A percentile compares a stretch with the other conserved stretches of the same genome.
These are phyloP conservation scores for Ispidina picta DNA, from an alignment of 2,797 vertebrate genomes.

Conservation along the genomic window DNA sequence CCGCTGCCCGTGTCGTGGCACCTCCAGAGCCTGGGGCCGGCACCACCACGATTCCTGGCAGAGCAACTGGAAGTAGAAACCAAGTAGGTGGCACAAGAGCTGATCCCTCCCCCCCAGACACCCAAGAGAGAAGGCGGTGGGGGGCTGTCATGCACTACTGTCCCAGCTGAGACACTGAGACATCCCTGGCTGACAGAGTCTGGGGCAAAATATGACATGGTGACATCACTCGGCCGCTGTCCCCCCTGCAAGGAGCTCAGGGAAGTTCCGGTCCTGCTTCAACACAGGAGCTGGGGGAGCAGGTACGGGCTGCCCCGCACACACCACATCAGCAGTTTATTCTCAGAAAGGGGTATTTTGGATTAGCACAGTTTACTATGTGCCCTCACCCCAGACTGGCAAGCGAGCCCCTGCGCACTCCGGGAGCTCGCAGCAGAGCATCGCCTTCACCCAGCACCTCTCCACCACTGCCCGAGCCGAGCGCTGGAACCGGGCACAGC, in stretches of 20 bases:
- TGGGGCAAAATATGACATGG: neutral
- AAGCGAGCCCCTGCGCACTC: neutral
- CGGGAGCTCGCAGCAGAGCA: neutral
- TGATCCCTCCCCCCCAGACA: neutral
- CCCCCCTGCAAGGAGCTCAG: accelerated
- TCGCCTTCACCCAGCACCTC: neutral
- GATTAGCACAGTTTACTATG: neutral
- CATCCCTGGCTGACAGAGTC: neutral
- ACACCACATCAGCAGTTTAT: accelerated
- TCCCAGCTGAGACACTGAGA: neutral
- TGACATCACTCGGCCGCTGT: neutral
- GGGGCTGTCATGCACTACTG: neutral
- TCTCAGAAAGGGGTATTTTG: neutral
- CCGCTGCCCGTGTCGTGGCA: neutral
- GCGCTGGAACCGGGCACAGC: neutral
- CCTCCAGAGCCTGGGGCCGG: neutral
- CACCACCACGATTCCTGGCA: neutral
- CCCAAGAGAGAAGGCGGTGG: accelerated
- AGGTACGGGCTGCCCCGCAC: neutral
- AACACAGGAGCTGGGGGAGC: accelerated
- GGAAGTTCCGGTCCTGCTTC: neutral
- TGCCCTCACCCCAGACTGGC: neutral
- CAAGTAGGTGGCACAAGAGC: accelerated
- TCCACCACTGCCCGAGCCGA: accelerated
- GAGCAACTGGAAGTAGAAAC: neutral